Percentiles rank a stretch among this genome's conserved stretches.
Conservation (phyloP, 1,140 invertebrate species). For the Calycopis cecrops region DNA sequence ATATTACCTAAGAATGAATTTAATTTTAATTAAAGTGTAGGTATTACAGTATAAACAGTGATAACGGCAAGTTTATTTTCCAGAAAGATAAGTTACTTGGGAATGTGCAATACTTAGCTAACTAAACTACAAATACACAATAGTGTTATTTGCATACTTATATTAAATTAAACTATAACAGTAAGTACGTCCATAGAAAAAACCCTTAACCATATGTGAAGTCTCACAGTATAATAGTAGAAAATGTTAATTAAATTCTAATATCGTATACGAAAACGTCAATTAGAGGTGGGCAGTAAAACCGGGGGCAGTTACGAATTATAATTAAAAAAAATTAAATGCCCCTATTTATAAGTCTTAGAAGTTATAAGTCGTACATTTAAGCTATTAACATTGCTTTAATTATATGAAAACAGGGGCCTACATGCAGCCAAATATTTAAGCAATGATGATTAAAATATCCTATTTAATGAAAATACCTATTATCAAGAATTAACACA, state of each 20-base stretch:
- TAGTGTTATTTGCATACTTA: conserved; percentile 19
- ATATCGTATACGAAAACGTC: conserved; percentile 34
- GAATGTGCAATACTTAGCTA: conserved; percentile 16
- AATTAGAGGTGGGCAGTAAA: conserved; percentile 22
- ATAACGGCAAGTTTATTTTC: background rate
- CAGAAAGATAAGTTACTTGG: conserved; percentile 2
- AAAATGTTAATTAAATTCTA: conserved; percentile 26
- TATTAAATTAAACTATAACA: conserved; percentile 19
- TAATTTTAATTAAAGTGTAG: background rate
- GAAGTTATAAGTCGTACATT: background rate
- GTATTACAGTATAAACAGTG: background rate
- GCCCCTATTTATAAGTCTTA: background rate
- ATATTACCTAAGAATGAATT: background rate
- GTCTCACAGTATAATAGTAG: conserved; percentile 27
- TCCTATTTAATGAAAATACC: too few relatives aligned
- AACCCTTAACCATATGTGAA: conserved; percentile 24
- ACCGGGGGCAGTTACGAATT: conserved; percentile 7
- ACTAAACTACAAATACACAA: conserved; percentile 20
- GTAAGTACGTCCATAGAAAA: conserved; percentile 23
- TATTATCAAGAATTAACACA: too few relatives aligned
- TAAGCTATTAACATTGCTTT: too few relatives aligned
- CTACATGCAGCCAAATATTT: too few relatives aligned
- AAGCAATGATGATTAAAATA: too few relatives aligned
- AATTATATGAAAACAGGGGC: too few relatives aligned
- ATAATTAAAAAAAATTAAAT: conserved; percentile 16